A percentile compares a stretch with the other conserved stretches of the same genome.
These are phyloP conservation scores for Dinothrombium tinctorium DNA, from an alignment of 1,140 invertebrate genomes.

Conservation along the genomic window DNA sequence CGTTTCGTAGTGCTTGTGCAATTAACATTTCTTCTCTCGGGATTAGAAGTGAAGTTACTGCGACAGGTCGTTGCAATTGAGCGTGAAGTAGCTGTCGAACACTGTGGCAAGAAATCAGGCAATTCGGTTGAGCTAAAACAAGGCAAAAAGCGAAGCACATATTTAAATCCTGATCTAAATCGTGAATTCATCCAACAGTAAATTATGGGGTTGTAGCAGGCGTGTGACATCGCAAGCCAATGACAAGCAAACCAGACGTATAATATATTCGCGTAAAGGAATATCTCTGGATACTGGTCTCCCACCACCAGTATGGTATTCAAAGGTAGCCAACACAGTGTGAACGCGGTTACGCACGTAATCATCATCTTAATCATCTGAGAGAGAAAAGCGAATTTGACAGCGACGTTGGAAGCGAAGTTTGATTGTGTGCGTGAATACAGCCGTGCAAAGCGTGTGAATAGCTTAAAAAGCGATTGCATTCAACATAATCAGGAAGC, in stretches of 20 bases:
- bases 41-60: too few relatives aligned
- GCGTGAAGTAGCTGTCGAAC: too few relatives aligned
- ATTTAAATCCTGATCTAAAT: conserved; percentile 31
- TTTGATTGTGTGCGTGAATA: too few relatives aligned
- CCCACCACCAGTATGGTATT: conserved; percentile 19
- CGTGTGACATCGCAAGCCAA: conserved; percentile 70
- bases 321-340: conserved; percentile 25
- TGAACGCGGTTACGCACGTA: conserved; percentile 25
- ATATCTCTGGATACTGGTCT: conserved; percentile 15
- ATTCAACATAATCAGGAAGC: too few relatives aligned
- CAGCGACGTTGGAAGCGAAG: too few relatives aligned
- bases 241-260: conserved; percentile 51
- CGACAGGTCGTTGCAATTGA: too few relatives aligned
- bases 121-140: conserved; percentile 1
- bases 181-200: conserved; percentile 74
- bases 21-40: too few relatives aligned
- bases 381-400: conserved; percentile 5
- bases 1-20: too few relatives aligned
- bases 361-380: conserved; percentile 39
- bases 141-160: conserved; percentile 14
- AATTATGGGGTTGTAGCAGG: conserved; percentile 77
- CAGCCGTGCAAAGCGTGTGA: too few relatives aligned
- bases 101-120: conserved; percentile 1
- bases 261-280: conserved; percentile 23
- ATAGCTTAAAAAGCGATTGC: too few relatives aligned